Evolutionary conservation across 2,113 vertebrate genomes (phyloP).

Genomic region (Oxyura jamaicensis): DNA sequence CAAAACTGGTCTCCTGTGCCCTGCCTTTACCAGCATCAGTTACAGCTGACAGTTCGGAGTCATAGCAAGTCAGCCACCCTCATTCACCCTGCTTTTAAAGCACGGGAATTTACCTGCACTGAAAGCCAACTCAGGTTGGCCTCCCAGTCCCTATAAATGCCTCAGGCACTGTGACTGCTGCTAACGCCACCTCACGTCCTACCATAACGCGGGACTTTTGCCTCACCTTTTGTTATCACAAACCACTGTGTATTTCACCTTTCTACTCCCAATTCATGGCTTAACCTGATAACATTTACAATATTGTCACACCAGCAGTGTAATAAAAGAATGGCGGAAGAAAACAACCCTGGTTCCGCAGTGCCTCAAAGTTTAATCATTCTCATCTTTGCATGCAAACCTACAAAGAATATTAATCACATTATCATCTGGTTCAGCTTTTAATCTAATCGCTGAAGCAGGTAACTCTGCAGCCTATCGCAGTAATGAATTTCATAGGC

Average conservation of each 20-base stretch:
- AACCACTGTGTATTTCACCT: fast-evolving
- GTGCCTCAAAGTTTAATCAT: not conserved
- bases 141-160: fast-evolving
- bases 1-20: too few relatives aligned
- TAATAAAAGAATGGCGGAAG: not conserved
- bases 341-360: not conserved
- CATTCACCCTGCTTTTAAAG: too few relatives aligned
- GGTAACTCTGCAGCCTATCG: not conserved
- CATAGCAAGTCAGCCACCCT: too few relatives aligned
- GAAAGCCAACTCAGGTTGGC: too few relatives aligned
- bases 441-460: not conserved
- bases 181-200: not conserved
- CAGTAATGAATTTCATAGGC: not conserved
- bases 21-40: too few relatives aligned
- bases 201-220: not conserved
- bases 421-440: not conserved
- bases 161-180: fast-evolving
- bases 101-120: too few relatives aligned
- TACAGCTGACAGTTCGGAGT: too few relatives aligned
- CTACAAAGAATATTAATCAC: not conserved
- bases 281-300: not conserved
- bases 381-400: not conserved
- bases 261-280: not conserved
- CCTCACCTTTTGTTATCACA: not conserved
- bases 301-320: not conserved